Evolutionary conservation across 1,140 invertebrate species (phyloP), one percentile per base, ranked within the genome.

Genomic region (Drosophila guanche): DNA sequence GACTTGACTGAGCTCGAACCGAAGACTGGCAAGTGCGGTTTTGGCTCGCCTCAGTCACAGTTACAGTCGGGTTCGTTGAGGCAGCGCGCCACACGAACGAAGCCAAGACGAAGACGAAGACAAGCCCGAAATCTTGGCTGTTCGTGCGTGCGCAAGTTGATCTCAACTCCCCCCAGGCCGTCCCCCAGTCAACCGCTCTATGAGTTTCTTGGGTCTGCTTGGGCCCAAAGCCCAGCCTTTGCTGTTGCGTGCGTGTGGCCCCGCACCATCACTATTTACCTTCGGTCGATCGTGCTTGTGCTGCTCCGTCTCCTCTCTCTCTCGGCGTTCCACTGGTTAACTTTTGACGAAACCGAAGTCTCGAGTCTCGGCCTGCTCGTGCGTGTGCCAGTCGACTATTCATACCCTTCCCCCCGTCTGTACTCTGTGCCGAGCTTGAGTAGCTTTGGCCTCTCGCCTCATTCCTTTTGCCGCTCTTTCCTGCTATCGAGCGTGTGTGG

Each of bases 1-100:
- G 16, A 20, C 1, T 79, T 63, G 60, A 40, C 62, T 76, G 68
- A 86, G 77, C 61, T 77, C 68, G 51, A 47, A 75, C 69, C 83
- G 63, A 85, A 85, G 81, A 85, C 81, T 85, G 76, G 55, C 54
- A 22, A 29, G 47, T 54, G 23, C 76, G 51, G 42, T 61, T 73
- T 74, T 53, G 52, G 53, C 10, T 46, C 33, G 60, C n/a, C 57
- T 25, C 33, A 57, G 16, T 56, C 46, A 37, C 41, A 27, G 14
- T 37, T 5, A 5, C 4, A 41, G 37, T 46, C 16, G 20, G 10
- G 25, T 22, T 42, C 5, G 50, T 33, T 22, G 14, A 27, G 29
- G 52, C 27, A 22, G 16, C 47, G 54, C 27, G 20, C 2, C 7
- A 12, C 20, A 12, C 47, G 20, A n/a, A n/a, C 22, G 23, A 25